Base-by-base conservation (phyloP, 2,113 vertebrate species). In the Camelus bactrianus region DNA sequence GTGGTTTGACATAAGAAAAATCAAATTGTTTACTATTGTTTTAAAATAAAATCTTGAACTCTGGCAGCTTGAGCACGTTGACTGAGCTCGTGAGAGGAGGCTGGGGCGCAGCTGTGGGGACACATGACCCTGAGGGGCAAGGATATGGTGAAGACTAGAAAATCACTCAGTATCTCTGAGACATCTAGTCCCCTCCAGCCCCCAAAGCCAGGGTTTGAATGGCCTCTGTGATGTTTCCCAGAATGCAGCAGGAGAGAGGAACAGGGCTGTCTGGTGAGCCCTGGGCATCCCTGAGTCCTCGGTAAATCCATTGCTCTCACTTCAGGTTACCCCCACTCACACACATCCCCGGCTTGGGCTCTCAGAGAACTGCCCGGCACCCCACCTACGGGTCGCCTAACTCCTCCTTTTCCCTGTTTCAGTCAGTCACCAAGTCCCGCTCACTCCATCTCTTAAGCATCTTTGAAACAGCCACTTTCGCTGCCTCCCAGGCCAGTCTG, bases 21-120 rank as follows among this genome's bases (percentile, higher is more conserved):
- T 95, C 91, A 94, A 97, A 97, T 98, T 98, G 97, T 98, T 98
- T 98, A 98, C 98, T 98, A 82, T 97, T 97, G 93, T 98, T 98
- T 98, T 98, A 80, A 98, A 98, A 98, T 98, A 98, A 98, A 98
- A 97, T 35, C 58, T 81, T 91, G 90, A 98, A 98, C 94, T 97
- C 90, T 84, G 84, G 80, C 12, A 0, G 92, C 89, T 58, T 50
- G 80, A 62, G 72, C 52, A 15, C 4, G 17, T 50, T 89, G 62
- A 56, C 69, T 52, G 56, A 84, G 80, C 89, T 80, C 6, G 8
- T 1, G 48, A 38, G 89, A 65, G 30, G 22, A 20, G 73, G 38
- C 58, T 15, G 16, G 72, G 52, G 42, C 30, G 17, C 2, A 6
- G 42, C 62, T 6, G 14, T 65, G 75, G n/a, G 46, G 65, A 75